These are phyloP conservation scores for Hydroisotoma schaefferi DNA, from an alignment of 2,888 invertebrate species.

Conservation along the genomic window DNA sequence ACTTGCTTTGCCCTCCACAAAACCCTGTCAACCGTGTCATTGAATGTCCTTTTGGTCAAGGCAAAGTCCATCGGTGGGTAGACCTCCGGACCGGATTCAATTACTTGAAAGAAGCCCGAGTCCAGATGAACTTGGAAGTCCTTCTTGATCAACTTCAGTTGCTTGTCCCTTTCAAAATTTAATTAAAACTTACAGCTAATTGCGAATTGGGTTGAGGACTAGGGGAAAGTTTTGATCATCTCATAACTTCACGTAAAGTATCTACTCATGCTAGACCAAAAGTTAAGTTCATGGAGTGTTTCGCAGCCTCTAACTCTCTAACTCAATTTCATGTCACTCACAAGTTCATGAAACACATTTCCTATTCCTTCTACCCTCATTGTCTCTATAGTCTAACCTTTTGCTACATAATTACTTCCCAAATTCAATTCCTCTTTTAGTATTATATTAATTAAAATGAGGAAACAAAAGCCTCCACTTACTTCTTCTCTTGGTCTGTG, in stretches of 20 bases:
- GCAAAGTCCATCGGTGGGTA: slow-evolving; percentile 50
- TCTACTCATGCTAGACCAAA: no score
- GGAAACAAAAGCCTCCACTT: slow-evolving; percentile 6
- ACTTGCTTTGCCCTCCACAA: slow-evolving; percentile 54
- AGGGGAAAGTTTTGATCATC: not conserved
- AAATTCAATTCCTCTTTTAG: no score
- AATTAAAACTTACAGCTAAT: slow-evolving; percentile 4
- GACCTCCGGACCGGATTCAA: slow-evolving; percentile 49
- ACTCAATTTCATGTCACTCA: slow-evolving; percentile 1
- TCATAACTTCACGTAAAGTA: no score
- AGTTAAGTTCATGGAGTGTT: no score
- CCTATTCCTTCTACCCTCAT: no score
- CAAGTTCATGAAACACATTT: no score
- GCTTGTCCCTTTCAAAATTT: slow-evolving; percentile 35
- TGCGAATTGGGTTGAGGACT: not conserved
- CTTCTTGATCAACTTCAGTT: slow-evolving; percentile 40
- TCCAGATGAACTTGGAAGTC: slow-evolving; percentile 49
- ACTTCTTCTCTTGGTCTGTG: slow-evolving; percentile 49
- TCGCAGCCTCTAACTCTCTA: not conserved
- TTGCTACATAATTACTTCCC: no score
- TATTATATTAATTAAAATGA: not conserved
- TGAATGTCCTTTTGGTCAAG: slow-evolving; percentile 50
- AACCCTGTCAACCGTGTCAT: slow-evolving; percentile 51
- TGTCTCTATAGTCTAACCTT: no score
- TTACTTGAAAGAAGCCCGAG: slow-evolving; percentile 52